Evolutionary conservation across 1,140 invertebrate species (phyloP), one percentile per base, ranked within the genome.

Genomic region (Rhagoletis pomonella): DNA sequence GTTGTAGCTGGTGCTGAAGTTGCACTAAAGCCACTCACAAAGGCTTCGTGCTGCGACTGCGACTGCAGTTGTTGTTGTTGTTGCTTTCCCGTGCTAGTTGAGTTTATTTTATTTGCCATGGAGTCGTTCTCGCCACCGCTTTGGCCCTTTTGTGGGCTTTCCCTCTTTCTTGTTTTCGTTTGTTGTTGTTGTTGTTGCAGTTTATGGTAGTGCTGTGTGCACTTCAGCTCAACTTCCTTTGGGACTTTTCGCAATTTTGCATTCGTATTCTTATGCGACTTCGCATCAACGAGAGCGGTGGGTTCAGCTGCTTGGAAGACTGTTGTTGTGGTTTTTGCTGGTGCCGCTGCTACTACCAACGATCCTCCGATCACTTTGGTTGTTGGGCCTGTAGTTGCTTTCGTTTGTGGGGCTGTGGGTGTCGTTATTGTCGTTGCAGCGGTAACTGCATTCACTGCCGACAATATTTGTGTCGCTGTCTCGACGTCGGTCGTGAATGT

Each of bases 361-460:
- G 87, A 29, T 87, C 10, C 58, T 81, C 29, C 60, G 87, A 55
- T 73, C 85, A 64, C 59, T 90, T 87, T 62, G 85, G 77, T 42
- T 88, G 87, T 69, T 86, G 89, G 50, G 87, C 84, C 19, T 89
- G 86, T 67, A 29, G 10, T 9, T 39, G 64, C 4, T 67, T 29
- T 7, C 64, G 1, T 39, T 62, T 29, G 39, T 86, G 86, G n/a
- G 85, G 84, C 44, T 86, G 87, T 44, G 84, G 86, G 6, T 87
- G 86, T 42, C 87, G 89, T 14, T 88, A 88, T 89, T 81, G 88
- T 89, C 69, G 88, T 89, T 91, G 90, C 90, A 91, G 89, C 90
- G 88, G 90, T 90, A 89, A 91, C 90, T 91, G 89, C 89, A 91
- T 91, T 91, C 91, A 91, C 91, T 90, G 90, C 91, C 90, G 90